These are phyloP conservation scores for Melanostoma mellinum DNA, from an alignment of 2,888 invertebrate genomes.

Conservation along the genomic window DNA sequence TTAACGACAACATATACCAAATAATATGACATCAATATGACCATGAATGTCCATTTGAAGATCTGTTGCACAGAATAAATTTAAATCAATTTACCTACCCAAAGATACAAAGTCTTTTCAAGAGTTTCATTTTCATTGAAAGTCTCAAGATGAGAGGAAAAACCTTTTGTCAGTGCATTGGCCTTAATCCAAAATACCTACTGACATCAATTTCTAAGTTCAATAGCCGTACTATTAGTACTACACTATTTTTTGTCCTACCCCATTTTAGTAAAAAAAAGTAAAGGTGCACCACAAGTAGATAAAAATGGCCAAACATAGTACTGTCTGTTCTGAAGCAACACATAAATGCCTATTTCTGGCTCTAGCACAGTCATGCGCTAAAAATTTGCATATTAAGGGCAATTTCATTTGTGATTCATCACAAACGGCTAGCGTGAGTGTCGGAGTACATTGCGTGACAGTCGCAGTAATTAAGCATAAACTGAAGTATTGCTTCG, in stretches of 20 bases:
- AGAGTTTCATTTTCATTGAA: not conserved
- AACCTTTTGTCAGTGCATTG: not conserved
- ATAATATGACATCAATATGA: too few relatives aligned
- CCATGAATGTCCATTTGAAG: too few relatives aligned
- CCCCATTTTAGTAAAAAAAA: slow-evolving; percentile 12
- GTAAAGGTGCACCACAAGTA: not conserved
- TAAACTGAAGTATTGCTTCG: slow-evolving; percentile 39
- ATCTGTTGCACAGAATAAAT: too few relatives aligned
- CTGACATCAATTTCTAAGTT: slow-evolving; percentile 17
- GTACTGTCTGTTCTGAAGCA: slow-evolving; percentile 11
- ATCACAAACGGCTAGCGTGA: slow-evolving; percentile 29
- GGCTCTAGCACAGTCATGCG: slow-evolving; percentile 52
- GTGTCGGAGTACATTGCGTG: slow-evolving; percentile 48
- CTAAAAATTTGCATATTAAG: slow-evolving; percentile 45
- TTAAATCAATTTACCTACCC: too few relatives aligned
- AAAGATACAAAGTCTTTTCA: not conserved
- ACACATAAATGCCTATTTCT: slow-evolving; percentile 35
- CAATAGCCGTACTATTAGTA: slow-evolving; percentile 11
- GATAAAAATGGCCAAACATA: not conserved
- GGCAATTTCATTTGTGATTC: slow-evolving; percentile 48
- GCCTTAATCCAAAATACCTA: slow-evolving; percentile 12
- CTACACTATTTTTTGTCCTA: not conserved
- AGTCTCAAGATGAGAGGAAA: not conserved
- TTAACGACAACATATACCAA: too few relatives aligned
- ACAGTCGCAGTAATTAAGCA: slow-evolving; percentile 64